A percentile compares a stretch with the other conserved stretches of the same genome.
phyloP scores from a whole-genome alignment of 2,113 vertebrate genomes.

The Narcine bancroftii region DNA sequence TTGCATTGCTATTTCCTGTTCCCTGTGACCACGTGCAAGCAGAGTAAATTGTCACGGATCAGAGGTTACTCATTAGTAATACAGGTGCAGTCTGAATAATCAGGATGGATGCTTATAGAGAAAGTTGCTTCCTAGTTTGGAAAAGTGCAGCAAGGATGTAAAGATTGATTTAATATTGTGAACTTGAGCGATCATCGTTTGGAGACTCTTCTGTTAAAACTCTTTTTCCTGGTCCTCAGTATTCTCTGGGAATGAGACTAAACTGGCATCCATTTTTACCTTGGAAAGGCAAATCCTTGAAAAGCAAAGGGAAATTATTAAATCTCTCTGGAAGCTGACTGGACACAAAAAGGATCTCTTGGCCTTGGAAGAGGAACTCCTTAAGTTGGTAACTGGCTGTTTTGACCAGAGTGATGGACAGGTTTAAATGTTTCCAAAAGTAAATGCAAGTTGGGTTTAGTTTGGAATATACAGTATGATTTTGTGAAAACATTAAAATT shows the following conservation, averaged over 20 bases:
- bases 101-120: not conserved
- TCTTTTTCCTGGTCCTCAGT: not conserved
- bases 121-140: not conserved
- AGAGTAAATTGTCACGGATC: not conserved
- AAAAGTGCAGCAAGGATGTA: not conserved
- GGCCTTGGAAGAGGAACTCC: too few relatives aligned
- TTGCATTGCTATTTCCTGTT: not conserved
- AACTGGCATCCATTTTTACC: not conserved
- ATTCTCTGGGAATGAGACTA: accelerated
- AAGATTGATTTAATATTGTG: not conserved
- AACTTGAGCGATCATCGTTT: not conserved
- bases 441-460: too few relatives aligned
- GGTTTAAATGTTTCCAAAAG: not conserved
- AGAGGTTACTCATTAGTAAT: not conserved
- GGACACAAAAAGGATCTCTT: too few relatives aligned
- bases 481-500: not conserved
- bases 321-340: not conserved
- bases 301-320: not conserved
- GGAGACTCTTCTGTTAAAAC: not conserved
- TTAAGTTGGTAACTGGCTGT: too few relatives aligned
- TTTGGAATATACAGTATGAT: not conserved
- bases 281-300: not conserved
- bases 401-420: too few relatives aligned
- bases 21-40: not conserved
- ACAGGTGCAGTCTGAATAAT: not conserved